Evolutionary conservation across 2,113 vertebrate genomes (phyloP).

Genomic region (Albula goreensis): DNA sequence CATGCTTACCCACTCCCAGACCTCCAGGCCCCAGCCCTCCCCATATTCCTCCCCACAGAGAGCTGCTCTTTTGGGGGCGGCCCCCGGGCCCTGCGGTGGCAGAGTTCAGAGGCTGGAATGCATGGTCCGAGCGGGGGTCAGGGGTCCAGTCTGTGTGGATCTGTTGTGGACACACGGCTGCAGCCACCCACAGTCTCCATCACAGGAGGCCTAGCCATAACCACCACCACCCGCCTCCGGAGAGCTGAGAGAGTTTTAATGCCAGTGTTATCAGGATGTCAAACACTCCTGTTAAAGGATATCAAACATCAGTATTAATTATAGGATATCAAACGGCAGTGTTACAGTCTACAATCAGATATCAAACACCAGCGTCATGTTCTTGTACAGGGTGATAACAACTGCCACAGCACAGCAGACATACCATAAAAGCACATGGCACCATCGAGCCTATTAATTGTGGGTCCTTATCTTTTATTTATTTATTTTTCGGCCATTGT

Average conservation of each 20-base stretch:
- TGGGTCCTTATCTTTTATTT: too few species aligned
- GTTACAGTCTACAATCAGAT: background rate
- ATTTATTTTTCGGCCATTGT: conserved; percentile 14
- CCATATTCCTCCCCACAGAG: background rate
- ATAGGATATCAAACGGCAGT: background rate
- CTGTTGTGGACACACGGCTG: background rate
- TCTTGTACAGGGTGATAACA: background rate
- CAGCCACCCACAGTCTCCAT: background rate
- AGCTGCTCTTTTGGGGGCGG: background rate
- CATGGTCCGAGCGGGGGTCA: background rate
- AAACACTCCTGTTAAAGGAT: too few species aligned
- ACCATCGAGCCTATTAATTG: too few species aligned
- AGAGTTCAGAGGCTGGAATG: conserved; percentile 2
- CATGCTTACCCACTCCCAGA: background rate
- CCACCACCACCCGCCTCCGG: background rate
- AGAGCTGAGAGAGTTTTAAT: too few species aligned
- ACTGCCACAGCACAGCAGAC: background rate
- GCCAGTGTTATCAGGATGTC: too few species aligned
- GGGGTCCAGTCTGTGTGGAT: background rate
- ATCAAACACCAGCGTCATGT: background rate
- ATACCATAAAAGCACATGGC: background rate
- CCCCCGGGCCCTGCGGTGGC: background rate
- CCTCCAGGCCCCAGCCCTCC: too few species aligned
- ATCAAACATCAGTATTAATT: background rate
- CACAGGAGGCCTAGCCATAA: background rate